phyloP scores from a whole-genome alignment of 2,888 invertebrate species.

The Drosophila melanocephala region DNA sequence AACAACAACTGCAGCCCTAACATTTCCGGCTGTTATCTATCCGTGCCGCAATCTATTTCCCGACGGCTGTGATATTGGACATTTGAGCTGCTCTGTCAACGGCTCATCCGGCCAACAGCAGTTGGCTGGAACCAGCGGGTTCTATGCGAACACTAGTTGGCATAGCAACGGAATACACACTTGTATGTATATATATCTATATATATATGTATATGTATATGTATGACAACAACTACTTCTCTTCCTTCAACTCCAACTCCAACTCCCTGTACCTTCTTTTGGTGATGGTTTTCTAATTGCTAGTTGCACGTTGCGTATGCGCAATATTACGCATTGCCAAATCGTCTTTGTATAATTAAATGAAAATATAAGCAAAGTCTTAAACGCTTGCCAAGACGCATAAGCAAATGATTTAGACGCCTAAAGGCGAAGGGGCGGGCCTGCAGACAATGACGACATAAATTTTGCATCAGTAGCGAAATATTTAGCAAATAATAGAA shows the following conservation, averaged over 20 bases:
- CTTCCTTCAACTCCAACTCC: background rate
- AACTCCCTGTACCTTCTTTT: background rate
- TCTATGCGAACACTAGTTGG: slow-evolving; percentile 42
- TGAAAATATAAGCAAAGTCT: slow-evolving; percentile 20
- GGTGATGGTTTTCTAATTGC: slow-evolving; percentile 55
- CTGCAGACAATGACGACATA: slow-evolving; percentile 74
- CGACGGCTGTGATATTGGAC: slow-evolving; percentile 81
- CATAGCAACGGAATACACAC: slow-evolving; percentile 68
- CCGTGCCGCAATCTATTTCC: slow-evolving; percentile 83
- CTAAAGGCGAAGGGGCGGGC: slow-evolving; percentile 4
- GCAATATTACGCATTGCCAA: slow-evolving; percentile 60
- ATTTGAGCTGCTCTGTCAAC: slow-evolving; percentile 59
- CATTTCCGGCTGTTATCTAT: slow-evolving; percentile 71
- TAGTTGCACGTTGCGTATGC: slow-evolving; percentile 62
- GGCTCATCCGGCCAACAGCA: slow-evolving; percentile 30
- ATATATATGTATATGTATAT: slow-evolving; percentile 45
- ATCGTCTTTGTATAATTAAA: slow-evolving; percentile 36
- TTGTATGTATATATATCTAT: slow-evolving; percentile 60
- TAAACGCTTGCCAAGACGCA: slow-evolving; percentile 31
- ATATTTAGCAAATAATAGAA: slow-evolving; percentile 60
- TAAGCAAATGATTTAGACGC: slow-evolving; percentile 45
- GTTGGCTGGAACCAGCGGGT: slow-evolving; percentile 8
- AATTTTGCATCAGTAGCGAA: slow-evolving; percentile 64
- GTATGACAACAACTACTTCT: slow-evolving; percentile 2
- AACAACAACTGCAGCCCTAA: slow-evolving; percentile 15